These are phyloP conservation scores for Stichodactyla mertensii DNA, from an alignment of 64 coral and sea anemone genomes.

Conservation along the genomic window DNA sequence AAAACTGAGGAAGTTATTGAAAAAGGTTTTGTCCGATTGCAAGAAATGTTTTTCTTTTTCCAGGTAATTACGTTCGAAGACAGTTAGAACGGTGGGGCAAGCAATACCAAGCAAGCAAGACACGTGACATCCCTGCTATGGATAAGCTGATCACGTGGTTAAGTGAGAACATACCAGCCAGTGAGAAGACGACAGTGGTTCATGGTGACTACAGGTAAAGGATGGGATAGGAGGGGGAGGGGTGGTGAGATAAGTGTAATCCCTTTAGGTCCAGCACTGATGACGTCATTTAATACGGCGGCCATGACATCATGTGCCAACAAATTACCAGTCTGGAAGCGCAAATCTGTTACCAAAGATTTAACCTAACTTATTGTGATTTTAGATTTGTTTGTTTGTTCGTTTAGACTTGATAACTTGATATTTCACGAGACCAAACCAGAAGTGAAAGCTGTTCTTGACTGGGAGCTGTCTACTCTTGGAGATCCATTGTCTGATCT, in stretches of 20 bases:
- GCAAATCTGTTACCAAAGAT: no score
- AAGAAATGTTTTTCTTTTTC: not conserved
- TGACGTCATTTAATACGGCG: not conserved
- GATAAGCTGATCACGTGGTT: conserved; percentile 75
- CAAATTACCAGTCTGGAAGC: no score
- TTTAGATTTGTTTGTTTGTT: not conserved
- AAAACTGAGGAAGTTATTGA: not conserved
- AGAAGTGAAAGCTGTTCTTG: conserved; percentile 84
- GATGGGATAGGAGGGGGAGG: no score
- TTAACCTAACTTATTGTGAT: not conserved
- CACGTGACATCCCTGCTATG: conserved; percentile 82
- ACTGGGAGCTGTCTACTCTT: conserved; percentile 94
- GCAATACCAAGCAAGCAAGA: conserved; percentile 94
- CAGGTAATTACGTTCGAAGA: conserved; percentile 73
- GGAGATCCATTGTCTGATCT: conserved; percentile 92
- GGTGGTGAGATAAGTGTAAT: no score
- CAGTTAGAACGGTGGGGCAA: conserved; percentile 85
- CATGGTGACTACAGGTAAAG: conserved; percentile 91
- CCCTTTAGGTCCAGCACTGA: not conserved
- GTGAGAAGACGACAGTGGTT: conserved; percentile 83
- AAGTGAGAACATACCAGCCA: conserved; percentile 47
- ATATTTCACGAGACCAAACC: conserved; percentile 86
- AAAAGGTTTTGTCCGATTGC: not conserved
- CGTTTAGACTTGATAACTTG: conserved; percentile 76
- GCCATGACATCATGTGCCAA: not conserved